A percentile compares a stretch with the other conserved stretches of the same genome.
Conservation (phyloP, 1,140 invertebrate species). For the Listronotus bonariensis region DNA sequence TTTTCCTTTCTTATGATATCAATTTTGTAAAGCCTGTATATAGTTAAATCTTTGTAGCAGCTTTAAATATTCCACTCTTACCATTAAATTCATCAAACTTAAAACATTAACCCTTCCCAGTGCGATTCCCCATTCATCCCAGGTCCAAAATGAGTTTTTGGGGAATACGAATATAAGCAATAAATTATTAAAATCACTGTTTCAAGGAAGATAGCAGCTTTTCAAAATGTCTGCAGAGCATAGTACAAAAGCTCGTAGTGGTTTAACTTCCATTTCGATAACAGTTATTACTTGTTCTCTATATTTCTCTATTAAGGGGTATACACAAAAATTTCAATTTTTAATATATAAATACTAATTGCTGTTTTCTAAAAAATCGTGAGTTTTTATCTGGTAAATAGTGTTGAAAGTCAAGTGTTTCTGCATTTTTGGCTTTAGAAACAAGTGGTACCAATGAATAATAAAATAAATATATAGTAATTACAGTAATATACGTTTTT, state of each 20-base stretch:
- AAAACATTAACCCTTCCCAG: conserved; percentile 4
- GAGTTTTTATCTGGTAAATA: conserved; percentile 8
- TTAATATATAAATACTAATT: too few relatives aligned
- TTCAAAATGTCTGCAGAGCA: conserved; percentile 4
- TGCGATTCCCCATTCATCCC: conserved; percentile 1
- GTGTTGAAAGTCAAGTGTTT: too few relatives aligned
- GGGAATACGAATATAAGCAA: neutral
- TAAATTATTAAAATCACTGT: conserved; percentile 15
- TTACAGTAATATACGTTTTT: too few relatives aligned
- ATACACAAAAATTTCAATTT: neutral
- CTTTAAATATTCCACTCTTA: too few relatives aligned
- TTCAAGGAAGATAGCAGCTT: conserved; percentile 12
- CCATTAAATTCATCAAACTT: neutral
- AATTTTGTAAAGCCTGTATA: too few relatives aligned
- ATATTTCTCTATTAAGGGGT: neutral
- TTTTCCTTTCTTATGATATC: too few relatives aligned
- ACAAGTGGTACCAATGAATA: too few relatives aligned
- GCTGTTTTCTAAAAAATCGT: neutral
- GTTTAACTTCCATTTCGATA: conserved; percentile 4
- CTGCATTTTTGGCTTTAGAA: too few relatives aligned
- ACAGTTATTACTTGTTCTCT: conserved; percentile 2
- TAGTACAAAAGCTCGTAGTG: conserved; percentile 1
- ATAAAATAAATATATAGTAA: too few relatives aligned
- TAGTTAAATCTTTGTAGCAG: too few relatives aligned
- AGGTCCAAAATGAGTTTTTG: conserved; percentile 1